Conservation (phyloP, 2,888 invertebrate genomes). For the Caenorhabditis sp. region DNA sequence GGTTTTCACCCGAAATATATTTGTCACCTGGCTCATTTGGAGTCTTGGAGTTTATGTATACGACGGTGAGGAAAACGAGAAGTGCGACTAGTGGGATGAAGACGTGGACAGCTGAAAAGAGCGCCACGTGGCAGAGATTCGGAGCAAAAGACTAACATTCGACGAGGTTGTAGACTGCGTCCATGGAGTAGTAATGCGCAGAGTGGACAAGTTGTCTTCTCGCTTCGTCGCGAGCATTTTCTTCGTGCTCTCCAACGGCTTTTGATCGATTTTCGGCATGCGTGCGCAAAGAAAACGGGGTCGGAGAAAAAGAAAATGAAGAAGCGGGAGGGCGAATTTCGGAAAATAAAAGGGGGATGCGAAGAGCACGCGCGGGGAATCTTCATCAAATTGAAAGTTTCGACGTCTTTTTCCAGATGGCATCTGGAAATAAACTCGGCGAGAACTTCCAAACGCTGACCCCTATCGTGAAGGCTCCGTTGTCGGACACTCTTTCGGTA, state of each 20-base stretch:
- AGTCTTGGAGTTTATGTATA: slow-evolving; percentile 57
- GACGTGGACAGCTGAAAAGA: slow-evolving; percentile 68
- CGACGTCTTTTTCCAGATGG: slow-evolving; percentile 51
- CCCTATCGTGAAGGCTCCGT: slow-evolving; percentile 68
- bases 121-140: background rate
- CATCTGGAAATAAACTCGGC: slow-evolving; percentile 70
- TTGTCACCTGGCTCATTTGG: slow-evolving; percentile 38
- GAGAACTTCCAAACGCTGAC: slow-evolving; percentile 67
- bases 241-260: background rate
- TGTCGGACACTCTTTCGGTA: slow-evolving; percentile 68
- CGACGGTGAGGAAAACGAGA: slow-evolving; percentile 59
- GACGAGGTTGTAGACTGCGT: slow-evolving; percentile 64
- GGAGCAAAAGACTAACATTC: slow-evolving; percentile 64
- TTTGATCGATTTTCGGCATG: slow-evolving; percentile 27
- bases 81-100: slow-evolving; percentile 74
- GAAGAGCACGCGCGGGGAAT: background rate
- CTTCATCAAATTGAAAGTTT: background rate
- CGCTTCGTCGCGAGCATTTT: slow-evolving; percentile 11
- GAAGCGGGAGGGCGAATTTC: background rate
- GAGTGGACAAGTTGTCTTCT: background rate
- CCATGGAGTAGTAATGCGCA: slow-evolving; percentile 50
- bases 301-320: slow-evolving; percentile 8
- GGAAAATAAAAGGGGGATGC: slow-evolving; percentile 6
- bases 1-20: slow-evolving; percentile 1
- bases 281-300: background rate